Evolutionary conservation across 2,113 vertebrate species (phyloP).

Genomic region (Centropus bengalensis): DNA sequence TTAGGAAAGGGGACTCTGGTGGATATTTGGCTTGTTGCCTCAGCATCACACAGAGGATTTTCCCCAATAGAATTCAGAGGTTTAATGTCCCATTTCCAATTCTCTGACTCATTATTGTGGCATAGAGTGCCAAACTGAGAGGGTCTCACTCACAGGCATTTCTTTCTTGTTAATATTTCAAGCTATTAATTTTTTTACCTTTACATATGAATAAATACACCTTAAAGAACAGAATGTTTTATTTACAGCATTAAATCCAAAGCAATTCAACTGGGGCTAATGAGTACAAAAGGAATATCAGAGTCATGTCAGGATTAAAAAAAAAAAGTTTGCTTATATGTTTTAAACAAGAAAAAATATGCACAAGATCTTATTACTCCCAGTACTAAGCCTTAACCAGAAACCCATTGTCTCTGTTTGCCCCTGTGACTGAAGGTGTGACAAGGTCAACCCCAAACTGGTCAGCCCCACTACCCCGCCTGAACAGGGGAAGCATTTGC

Average conservation of each 20-base stretch:
- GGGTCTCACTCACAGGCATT: not conserved
- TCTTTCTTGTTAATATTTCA: not conserved
- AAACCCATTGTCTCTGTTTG: not conserved
- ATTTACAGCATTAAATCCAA: not conserved
- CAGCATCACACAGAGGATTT: not conserved
- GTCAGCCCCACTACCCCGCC: rapidly evolving
- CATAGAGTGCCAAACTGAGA: not conserved
- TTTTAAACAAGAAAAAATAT: not conserved
- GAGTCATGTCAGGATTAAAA: not conserved
- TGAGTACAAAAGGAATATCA: not conserved
- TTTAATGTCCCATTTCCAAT: not conserved
- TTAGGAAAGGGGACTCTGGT: not conserved
- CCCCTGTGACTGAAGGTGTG: not conserved
- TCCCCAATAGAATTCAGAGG: not conserved
- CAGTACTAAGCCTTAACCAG: not conserved
- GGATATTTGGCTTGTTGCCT: not conserved
- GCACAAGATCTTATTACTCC: not conserved
- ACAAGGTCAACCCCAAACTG: not conserved
- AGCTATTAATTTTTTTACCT: not conserved
- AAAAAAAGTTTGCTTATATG: not conserved
- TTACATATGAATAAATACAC: not conserved
- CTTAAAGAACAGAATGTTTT: not conserved
- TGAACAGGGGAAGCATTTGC: not conserved
- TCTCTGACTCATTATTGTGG: not conserved
- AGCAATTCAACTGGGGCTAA: not conserved